phyloP scores from a whole-genome alignment of 2,113 vertebrate species.

The Dryoscopus gambensis region DNA sequence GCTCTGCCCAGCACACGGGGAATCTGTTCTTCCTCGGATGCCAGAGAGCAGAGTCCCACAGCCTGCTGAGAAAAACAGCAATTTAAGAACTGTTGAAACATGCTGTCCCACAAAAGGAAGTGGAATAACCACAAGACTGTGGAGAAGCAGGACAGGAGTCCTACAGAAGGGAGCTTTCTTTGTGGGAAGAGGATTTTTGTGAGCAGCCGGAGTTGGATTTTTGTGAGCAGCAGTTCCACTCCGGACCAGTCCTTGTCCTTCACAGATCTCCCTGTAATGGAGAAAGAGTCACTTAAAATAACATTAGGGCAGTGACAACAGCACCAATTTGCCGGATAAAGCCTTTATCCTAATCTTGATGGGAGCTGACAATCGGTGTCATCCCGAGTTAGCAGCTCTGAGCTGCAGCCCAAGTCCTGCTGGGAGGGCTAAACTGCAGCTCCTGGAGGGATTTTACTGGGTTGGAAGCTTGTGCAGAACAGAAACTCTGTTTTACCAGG shows the following conservation, averaged over 20 bases:
- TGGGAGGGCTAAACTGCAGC: background rate
- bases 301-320: background rate
- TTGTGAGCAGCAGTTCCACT: fast-evolving
- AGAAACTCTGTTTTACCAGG: background rate
- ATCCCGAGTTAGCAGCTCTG: background rate
- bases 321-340: slow-evolving; percentile 18
- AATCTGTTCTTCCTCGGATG: background rate
- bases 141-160: background rate
- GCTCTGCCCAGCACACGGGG: background rate
- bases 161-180: background rate
- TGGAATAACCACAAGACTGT: background rate
- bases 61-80: slow-evolving; percentile 3
- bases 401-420: background rate
- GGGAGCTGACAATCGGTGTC: slow-evolving; percentile 41
- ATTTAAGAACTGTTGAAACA: background rate
- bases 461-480: background rate
- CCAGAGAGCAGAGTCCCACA: background rate
- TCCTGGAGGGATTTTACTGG: background rate
- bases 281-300: slow-evolving; percentile 7
- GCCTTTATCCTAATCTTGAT: background rate
- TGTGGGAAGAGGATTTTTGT: background rate
- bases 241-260: background rate
- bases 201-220: fast-evolving
- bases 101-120: background rate
- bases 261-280: background rate